phyloP scores from a whole-genome alignment of 1,140 invertebrate genomes.

The Drosophila micromelanica region DNA sequence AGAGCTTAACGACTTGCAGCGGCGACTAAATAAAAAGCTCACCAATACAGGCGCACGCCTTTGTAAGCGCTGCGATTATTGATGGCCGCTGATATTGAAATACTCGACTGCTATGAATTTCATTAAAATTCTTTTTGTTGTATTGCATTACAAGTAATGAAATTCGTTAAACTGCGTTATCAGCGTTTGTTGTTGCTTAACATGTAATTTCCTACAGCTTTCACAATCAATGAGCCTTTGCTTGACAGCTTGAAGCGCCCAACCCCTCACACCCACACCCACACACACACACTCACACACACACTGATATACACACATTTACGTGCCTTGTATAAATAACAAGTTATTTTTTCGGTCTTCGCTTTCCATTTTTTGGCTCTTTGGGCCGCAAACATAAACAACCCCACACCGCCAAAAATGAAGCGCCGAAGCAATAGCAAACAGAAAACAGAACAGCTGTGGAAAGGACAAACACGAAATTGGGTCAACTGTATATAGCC shows the following conservation, averaged over 20 bases:
- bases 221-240: slow-evolving; percentile 68
- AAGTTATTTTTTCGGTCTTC: slow-evolving; percentile 48
- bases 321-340: slow-evolving; percentile 78
- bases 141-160: slow-evolving; percentile 18
- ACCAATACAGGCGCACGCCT: background rate
- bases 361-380: slow-evolving; percentile 38
- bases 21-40: slow-evolving; percentile 5
- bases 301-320: slow-evolving; percentile 21
- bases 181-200: slow-evolving; percentile 45
- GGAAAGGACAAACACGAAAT: slow-evolving; percentile 72
- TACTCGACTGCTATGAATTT: background rate
- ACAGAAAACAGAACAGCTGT: slow-evolving; percentile 77
- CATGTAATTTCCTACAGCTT: slow-evolving; percentile 48
- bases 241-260: slow-evolving; percentile 50
- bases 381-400: slow-evolving; percentile 67
- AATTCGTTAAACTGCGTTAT: slow-evolving; percentile 41
- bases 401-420: slow-evolving; percentile 62
- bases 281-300: slow-evolving; percentile 14
- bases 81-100: slow-evolving; percentile 2
- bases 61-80: background rate
- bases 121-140: slow-evolving; percentile 16
- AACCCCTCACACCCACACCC: background rate
- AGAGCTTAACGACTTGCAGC: slow-evolving; percentile 5
- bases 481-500: slow-evolving; percentile 76
- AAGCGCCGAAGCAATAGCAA: slow-evolving; percentile 45